Conservation (phyloP, 2,113 vertebrate genomes). For the Oreochromis niloticus region DNA sequence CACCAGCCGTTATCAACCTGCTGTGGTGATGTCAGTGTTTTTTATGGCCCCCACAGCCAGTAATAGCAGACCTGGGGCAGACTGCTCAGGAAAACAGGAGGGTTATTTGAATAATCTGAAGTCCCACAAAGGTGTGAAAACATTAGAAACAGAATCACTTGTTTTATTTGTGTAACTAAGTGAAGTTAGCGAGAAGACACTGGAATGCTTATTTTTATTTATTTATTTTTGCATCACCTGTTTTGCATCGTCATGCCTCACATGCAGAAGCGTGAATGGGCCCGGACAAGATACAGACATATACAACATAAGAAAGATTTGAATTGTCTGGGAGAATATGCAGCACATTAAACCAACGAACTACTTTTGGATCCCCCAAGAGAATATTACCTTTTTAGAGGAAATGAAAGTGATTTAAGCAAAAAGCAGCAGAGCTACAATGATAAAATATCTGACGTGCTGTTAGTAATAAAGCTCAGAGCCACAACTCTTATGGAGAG, state of each 20-base stretch:
- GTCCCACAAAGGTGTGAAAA: not conserved
- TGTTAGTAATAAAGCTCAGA: not conserved
- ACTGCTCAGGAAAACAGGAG: not conserved
- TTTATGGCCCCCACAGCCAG: slow-evolving; percentile 1
- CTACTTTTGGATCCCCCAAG: accelerated
- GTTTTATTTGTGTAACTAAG: not conserved
- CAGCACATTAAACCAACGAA: not conserved
- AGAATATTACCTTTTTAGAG: not conserved
- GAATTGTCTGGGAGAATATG: not conserved
- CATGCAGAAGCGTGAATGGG: not conserved
- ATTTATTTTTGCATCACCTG: not conserved
- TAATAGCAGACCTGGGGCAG: not conserved
- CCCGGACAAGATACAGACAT: not conserved
- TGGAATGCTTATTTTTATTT: accelerated
- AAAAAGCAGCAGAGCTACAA: not conserved
- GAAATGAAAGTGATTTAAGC: not conserved
- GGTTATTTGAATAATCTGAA: not conserved
- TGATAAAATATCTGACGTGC: slow-evolving; percentile 6
- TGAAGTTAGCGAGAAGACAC: not conserved
- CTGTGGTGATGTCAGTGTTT: slow-evolving; percentile 10
- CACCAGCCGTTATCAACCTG: not conserved
- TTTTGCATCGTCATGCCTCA: not conserved
- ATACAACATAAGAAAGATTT: not conserved
- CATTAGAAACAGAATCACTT: not conserved
- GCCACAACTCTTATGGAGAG: not conserved